These are phyloP conservation scores for Petrophora chlorosata DNA, from an alignment of 2,888 invertebrate genomes.

Conservation along the genomic window DNA sequence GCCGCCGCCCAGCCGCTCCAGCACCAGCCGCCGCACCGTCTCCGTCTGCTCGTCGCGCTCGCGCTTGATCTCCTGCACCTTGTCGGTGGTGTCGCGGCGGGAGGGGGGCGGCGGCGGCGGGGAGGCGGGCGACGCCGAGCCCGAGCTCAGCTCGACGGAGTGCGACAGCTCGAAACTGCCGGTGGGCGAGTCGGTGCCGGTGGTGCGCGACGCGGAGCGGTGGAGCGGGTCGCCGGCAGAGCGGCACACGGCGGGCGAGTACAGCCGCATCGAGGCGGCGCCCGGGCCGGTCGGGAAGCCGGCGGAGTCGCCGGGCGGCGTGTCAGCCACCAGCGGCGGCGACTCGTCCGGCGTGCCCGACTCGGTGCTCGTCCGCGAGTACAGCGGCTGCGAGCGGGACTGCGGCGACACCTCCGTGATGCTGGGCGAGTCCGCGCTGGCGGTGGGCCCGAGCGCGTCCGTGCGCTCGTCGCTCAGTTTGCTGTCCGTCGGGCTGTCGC, in stretches of 20 bases:
- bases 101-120: conserved; percentile 77
- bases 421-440: conserved; percentile 56
- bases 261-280: conserved; percentile 57
- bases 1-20: conserved; percentile 86
- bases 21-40: conserved; percentile 91
- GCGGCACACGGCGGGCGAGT: conserved; percentile 74
- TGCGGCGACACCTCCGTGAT: conserved; percentile 62
- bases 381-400: conserved; percentile 39
- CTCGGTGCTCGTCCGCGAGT: conserved; percentile 40
- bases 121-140: conserved; percentile 60
- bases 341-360: conserved; percentile 52
- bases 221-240: conserved; percentile 74
- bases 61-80: conserved; percentile 33
- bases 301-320: conserved; percentile 40
- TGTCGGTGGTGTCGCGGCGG: conserved; percentile 55
- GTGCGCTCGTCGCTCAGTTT: conserved; percentile 36
- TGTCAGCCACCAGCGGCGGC: conserved; percentile 60
- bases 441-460: conserved; percentile 48
- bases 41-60: conserved; percentile 88
- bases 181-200: conserved; percentile 53
- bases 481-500: conserved; percentile 28
- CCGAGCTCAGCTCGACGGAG: conserved; percentile 56
- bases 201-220: conserved; percentile 52
- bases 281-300: conserved; percentile 37
- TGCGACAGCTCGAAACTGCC: conserved; percentile 54